Conservation (phyloP, 2,113 vertebrate genomes). For the Takifugu bimaculatus region DNA sequence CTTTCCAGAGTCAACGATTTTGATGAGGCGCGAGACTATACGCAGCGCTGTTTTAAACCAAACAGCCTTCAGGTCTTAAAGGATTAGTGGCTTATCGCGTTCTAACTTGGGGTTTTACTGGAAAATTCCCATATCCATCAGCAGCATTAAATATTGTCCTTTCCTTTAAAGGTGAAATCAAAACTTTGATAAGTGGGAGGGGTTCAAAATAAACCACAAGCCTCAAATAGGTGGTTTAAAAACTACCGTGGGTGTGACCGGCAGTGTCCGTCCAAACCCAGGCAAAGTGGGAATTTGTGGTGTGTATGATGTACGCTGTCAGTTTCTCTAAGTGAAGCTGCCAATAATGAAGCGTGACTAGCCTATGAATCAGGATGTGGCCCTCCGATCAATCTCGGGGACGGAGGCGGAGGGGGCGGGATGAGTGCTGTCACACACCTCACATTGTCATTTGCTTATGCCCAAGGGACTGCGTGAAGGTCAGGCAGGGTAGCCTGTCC, state of each 20-base stretch:
- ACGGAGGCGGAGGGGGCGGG: background rate
- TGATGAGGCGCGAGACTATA: too few species aligned
- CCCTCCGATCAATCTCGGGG: constrained; percentile 36
- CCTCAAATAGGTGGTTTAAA: background rate
- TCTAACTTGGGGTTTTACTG: too few species aligned
- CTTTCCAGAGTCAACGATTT: too few species aligned
- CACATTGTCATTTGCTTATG: constrained; percentile 21
- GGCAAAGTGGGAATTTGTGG: constrained; percentile 21
- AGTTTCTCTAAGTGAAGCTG: constrained; percentile 64
- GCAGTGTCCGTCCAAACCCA: constrained; percentile 6
- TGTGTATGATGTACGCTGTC: constrained; percentile 56
- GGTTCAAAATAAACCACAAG: background rate
- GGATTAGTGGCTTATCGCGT: too few species aligned
- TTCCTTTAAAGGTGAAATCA: background rate
- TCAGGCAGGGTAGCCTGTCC: constrained; percentile 38
- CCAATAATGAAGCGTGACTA: constrained; percentile 61
- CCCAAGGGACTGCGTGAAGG: constrained; percentile 43
- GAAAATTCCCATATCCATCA: too few species aligned
- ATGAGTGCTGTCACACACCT: constrained; percentile 38
- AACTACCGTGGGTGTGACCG: accelerated
- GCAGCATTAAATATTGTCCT: too few species aligned
- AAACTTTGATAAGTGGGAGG: background rate
- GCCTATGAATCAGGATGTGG: constrained; percentile 46
- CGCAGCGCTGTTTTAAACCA: too few species aligned
- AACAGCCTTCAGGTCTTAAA: too few species aligned